Percentiles rank a stretch among this genome's conserved stretches.
Evolutionary conservation across 2,113 vertebrate species (phyloP).

Genomic region (Gallinago jamesoni): DNA sequence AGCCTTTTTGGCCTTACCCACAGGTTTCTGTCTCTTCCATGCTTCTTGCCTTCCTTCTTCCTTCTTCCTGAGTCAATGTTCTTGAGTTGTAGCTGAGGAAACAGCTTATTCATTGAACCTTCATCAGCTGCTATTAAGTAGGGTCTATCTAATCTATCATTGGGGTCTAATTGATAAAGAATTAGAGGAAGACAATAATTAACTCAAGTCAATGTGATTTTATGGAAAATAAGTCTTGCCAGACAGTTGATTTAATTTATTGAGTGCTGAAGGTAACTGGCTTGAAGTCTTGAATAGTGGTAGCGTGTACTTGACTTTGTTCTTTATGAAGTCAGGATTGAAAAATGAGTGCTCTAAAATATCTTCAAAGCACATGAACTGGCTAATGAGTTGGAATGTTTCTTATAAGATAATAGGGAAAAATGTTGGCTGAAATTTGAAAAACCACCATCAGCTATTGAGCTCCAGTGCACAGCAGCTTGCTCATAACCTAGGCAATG

Average conservation of each 20-base stretch:
- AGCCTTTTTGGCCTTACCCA: background rate
- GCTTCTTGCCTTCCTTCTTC: background rate
- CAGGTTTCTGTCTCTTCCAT: background rate
- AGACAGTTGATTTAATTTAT: background rate
- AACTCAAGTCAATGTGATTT: background rate
- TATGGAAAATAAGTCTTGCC: constrained; percentile 5
- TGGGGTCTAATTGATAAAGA: background rate
- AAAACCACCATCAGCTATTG: background rate
- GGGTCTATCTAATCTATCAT: background rate
- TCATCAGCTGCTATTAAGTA: background rate
- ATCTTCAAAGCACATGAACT: background rate
- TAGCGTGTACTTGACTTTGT: background rate
- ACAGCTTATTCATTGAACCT: background rate
- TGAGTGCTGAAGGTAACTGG: background rate
- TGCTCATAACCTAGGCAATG: background rate
- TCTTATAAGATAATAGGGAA: background rate
- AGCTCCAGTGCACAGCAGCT: background rate
- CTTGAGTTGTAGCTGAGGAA: background rate
- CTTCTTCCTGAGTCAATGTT: background rate
- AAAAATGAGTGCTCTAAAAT: background rate
- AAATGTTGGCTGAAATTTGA: background rate
- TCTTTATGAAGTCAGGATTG: background rate
- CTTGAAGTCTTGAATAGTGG: background rate
- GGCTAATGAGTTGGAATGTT: background rate
- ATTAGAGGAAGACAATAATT: background rate